A percentile compares a stretch with the other conserved stretches of the same genome.
These are phyloP conservation scores for Leptopilina syphax DNA, from an alignment of 2,888 invertebrate species.

Conservation along the genomic window DNA sequence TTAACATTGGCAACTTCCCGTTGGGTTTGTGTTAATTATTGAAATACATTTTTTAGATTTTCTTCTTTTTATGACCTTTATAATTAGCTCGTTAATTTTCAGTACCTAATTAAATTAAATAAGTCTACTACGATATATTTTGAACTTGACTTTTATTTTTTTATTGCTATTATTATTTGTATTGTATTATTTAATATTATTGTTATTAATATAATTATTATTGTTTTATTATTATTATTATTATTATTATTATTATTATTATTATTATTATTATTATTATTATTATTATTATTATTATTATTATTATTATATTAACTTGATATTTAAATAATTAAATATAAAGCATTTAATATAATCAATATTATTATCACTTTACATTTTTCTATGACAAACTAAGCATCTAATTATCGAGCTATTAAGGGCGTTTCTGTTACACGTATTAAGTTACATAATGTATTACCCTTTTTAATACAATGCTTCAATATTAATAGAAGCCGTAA, in stretches of 20 bases:
- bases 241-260: too few relatives aligned
- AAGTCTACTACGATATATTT: neutral
- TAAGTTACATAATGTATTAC: neutral
- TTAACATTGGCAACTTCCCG: too few relatives aligned
- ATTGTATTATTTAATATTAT: neutral
- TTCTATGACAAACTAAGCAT: neutral
- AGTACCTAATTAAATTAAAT: neutral
- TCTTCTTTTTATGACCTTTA: too few relatives aligned
- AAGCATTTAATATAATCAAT: too few relatives aligned
- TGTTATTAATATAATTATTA: neutral
- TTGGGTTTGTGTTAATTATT: neutral
- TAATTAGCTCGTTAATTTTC: too few relatives aligned
- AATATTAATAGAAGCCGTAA: neutral
- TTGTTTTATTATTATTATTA: too few relatives aligned
- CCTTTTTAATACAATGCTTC: slow-evolving; percentile 8
- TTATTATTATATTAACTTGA: too few relatives aligned
- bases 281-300: too few relatives aligned
- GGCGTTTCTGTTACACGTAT: neutral
- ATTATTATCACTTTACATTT: neutral
- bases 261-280: too few relatives aligned
- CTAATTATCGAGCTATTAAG: slow-evolving; percentile 29
- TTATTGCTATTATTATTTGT: neutral
- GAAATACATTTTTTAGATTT: neutral
- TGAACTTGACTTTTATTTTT: neutral
- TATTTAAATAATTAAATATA: too few relatives aligned